Conservation (phyloP, 1,140 invertebrate genomes). For the Scylla paramamosain region DNA sequence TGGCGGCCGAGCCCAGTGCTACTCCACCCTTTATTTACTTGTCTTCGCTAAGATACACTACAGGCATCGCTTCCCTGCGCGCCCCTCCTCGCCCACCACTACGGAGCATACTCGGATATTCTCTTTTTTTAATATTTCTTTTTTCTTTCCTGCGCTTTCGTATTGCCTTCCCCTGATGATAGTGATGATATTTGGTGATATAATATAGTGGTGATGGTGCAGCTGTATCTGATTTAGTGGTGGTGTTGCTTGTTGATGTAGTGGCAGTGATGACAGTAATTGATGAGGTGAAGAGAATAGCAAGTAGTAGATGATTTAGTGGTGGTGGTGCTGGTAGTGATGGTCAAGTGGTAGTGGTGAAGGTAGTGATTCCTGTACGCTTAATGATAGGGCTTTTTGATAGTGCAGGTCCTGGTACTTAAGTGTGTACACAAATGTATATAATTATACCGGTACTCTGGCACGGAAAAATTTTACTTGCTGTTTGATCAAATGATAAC, state of each 20-base stretch:
- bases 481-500: no score
- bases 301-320: neutral
- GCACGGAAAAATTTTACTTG: no score
- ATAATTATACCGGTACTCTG: no score
- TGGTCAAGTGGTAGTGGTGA: neutral
- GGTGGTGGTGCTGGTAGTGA: neutral
- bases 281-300: constrained; percentile 25
- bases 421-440: no score
- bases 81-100: neutral
- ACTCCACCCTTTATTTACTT: constrained; percentile 41
- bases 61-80: neutral
- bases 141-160: neutral
- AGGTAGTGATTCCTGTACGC: neutral
- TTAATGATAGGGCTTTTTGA: no score
- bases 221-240: neutral
- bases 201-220: neutral
- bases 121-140: neutral
- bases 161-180: no score
- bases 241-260: neutral
- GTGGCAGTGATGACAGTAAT: neutral
- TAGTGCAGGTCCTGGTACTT: no score
- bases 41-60: constrained; percentile 32
- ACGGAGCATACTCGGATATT: neutral
- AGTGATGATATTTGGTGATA: no score
- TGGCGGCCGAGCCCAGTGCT: neutral